phyloP scores from a whole-genome alignment of 2,888 invertebrate species.

The Rhyacophila evoluta region DNA sequence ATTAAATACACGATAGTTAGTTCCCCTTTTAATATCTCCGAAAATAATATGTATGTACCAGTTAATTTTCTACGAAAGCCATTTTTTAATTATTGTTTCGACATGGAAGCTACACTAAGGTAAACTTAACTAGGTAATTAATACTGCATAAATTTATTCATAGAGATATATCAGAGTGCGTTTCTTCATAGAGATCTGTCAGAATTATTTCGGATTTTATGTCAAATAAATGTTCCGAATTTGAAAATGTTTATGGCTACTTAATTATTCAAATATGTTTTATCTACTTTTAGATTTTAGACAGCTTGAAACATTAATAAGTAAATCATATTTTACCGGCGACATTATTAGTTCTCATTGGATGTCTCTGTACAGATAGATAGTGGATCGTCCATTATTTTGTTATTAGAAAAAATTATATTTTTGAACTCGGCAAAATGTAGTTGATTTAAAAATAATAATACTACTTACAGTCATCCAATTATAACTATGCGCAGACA shows the following conservation, averaged over 20 bases:
- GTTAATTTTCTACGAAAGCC: background rate
- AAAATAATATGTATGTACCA: background rate
- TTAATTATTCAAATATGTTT: background rate
- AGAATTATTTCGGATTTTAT: too few species aligned
- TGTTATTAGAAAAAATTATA: background rate
- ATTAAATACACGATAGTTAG: background rate
- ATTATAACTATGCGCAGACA: background rate
- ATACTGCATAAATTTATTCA: too few species aligned
- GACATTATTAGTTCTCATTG: background rate
- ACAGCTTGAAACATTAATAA: background rate
- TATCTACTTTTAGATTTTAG: too few species aligned
- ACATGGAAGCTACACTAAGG: too few species aligned
- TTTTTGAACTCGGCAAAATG: background rate
- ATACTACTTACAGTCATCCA: background rate
- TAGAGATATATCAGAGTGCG: too few species aligned
- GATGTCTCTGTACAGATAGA: background rate
- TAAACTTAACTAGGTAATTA: too few species aligned
- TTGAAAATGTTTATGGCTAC: background rate
- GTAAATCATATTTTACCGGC: slow-evolving; percentile 11
- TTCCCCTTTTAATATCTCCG: background rate
- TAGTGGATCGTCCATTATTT: background rate
- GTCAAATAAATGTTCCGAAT: background rate
- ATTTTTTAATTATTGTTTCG: too few species aligned
- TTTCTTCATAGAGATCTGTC: too few species aligned
- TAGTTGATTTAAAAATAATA: background rate